These are phyloP conservation scores for Halictus quadricinctus DNA, from an alignment of 2,888 invertebrate species.

Conservation along the genomic window DNA sequence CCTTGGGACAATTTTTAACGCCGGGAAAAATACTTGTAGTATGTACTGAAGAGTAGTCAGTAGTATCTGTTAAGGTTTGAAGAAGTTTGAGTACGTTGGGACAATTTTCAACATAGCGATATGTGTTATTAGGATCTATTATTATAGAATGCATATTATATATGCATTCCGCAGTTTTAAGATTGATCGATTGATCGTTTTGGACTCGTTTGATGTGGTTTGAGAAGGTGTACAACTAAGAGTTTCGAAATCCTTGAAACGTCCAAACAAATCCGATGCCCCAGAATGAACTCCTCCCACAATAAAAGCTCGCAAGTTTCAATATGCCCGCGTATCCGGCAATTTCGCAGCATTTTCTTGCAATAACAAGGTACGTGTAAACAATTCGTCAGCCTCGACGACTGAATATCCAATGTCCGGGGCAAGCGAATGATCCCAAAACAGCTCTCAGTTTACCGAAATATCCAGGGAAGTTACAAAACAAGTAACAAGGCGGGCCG, in stretches of 20 bases:
- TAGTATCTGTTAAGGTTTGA: not conserved
- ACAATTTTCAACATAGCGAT: not conserved
- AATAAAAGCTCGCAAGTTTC: not conserved
- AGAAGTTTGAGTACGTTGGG: not conserved
- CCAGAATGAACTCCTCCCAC: not conserved
- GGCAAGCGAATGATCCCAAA: slow-evolving; percentile 3
- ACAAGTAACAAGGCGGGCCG: slow-evolving; percentile 11
- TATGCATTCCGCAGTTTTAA: not conserved
- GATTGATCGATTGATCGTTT: not conserved
- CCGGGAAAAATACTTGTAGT: too few relatives aligned
- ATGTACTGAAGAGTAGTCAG: not conserved
- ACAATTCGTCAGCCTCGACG: not conserved
- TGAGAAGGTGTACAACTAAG: not conserved
- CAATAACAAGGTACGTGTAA: not conserved
- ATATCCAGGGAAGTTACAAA: not conserved
- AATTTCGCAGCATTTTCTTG: not conserved
- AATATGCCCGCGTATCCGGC: not conserved
- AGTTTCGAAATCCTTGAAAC: not conserved
- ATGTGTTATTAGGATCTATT: too few relatives aligned
- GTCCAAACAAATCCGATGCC: not conserved
- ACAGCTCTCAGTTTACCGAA: slow-evolving; percentile 8
- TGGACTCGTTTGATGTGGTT: not conserved
- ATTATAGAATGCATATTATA: too few relatives aligned
- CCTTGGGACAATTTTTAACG: too few relatives aligned
- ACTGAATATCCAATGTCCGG: not conserved